Conservation (phyloP, 2,888 invertebrate genomes). For the Automeris io region DNA sequence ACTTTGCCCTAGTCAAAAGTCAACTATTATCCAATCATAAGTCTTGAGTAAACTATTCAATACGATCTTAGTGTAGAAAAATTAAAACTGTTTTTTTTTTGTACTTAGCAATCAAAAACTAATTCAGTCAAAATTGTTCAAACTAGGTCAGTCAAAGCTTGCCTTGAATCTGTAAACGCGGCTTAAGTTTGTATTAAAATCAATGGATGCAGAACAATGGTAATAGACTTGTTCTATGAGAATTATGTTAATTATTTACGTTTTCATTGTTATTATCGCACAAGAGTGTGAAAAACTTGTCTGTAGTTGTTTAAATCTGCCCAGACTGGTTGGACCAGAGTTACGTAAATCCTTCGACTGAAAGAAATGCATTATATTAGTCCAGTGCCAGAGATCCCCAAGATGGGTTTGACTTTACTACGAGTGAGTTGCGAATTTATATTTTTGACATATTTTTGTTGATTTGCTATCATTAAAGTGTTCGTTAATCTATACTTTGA, state of each 20-base stretch:
- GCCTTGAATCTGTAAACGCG: no score
- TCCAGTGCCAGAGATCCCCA: constrained; percentile 19
- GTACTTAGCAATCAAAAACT: no score
- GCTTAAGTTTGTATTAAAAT: no score
- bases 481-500: background rate
- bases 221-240: constrained; percentile 12
- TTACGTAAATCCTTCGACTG: constrained; percentile 22
- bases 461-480: background rate
- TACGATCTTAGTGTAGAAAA: no score
- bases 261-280: constrained; percentile 22
- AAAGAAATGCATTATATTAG: constrained; percentile 24
- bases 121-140: no score
- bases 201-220: no score
- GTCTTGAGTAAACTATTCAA: no score
- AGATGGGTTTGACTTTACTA: constrained; percentile 50
- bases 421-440: constrained; percentile 37
- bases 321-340: constrained; percentile 42
- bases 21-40: no score
- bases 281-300: constrained; percentile 4
- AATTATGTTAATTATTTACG: constrained; percentile 17
- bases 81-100: no score
- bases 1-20: no score
- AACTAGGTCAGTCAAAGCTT: no score
- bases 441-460: background rate
- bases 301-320: constrained; percentile 10